Percentiles rank a stretch among this genome's conserved stretches.
These are phyloP conservation scores for Zaprionus inermis DNA, from an alignment of 1,140 invertebrate genomes.

Conservation along the genomic window DNA sequence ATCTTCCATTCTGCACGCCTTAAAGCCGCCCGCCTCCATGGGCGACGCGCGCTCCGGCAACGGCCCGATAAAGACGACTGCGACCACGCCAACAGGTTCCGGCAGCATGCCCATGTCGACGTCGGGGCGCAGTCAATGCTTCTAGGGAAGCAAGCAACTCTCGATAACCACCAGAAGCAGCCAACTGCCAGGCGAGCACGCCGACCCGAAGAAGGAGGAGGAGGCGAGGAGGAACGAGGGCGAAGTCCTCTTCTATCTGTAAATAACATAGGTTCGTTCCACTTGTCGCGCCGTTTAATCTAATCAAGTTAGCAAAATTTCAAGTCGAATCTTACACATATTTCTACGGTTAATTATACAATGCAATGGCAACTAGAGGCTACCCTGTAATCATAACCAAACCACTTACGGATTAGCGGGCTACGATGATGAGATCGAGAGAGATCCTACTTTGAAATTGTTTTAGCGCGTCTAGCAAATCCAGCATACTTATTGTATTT, in stretches of 20 bases:
- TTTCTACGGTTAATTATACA: conserved; percentile 46
- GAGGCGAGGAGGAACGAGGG: not conserved
- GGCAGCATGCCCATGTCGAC: conserved; percentile 35
- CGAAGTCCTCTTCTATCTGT: conserved; percentile 54
- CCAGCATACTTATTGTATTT: conserved; percentile 30
- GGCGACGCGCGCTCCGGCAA: conserved; percentile 12
- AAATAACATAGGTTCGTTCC: conserved; percentile 43
- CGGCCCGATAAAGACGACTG: not conserved
- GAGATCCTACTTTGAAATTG: conserved; percentile 20
- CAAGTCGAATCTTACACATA: conserved; percentile 39
- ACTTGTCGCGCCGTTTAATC: conserved; percentile 28
- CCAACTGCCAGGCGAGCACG: conserved; percentile 10
- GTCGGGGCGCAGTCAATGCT: conserved; percentile 59
- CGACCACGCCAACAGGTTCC: conserved; percentile 27
- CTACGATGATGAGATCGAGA: conserved; percentile 3
- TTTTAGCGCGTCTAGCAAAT: conserved; percentile 42
- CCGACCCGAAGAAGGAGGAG: not conserved
- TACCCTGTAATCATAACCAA: conserved; percentile 38
- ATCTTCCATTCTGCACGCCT: conserved; percentile 20
- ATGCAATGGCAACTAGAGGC: conserved; percentile 44
- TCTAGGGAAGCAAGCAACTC: conserved; percentile 42
- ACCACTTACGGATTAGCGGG: conserved; percentile 25
- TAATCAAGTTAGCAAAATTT: conserved; percentile 39
- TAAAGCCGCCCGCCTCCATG: conserved; percentile 30
- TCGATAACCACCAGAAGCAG: conserved; percentile 6